These are phyloP conservation scores for Homarus gammarus DNA, from an alignment of 2,888 invertebrate species.

Conservation along the genomic window DNA sequence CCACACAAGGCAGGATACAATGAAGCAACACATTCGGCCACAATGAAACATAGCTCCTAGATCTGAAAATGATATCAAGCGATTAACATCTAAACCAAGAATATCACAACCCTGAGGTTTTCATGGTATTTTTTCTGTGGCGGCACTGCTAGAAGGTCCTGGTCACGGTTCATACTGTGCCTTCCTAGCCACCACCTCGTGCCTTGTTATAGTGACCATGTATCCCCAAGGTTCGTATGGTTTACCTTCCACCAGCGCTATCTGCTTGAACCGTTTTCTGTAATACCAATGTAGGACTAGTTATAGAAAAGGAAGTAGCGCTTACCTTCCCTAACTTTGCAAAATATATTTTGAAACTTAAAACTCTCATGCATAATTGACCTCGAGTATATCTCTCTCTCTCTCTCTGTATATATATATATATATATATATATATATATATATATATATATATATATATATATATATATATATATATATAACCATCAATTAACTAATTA, in stretches of 20 bases:
- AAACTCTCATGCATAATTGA: background rate
- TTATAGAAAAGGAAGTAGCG: conserved; percentile 26
- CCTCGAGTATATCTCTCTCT: background rate
- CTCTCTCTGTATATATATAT: no score
- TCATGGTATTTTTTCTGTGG: conserved; percentile 64
- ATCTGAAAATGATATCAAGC: conserved; percentile 15
- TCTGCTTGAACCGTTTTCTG: conserved; percentile 57
- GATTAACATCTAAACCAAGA: conserved; percentile 9
- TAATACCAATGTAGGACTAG: conserved; percentile 39
- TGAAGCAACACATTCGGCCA: conserved; percentile 39
- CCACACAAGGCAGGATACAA: conserved; percentile 55
- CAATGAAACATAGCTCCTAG: conserved; percentile 40
- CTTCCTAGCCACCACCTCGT: conserved; percentile 72
- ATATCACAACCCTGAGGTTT: conserved; percentile 42
- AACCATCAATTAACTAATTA: no score
- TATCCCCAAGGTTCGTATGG: conserved; percentile 71
- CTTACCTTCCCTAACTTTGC: background rate
- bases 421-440: no score
- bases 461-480: no score
- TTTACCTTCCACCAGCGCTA: conserved; percentile 68
- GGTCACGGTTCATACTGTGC: conserved; percentile 72
- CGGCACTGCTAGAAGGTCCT: conserved; percentile 73
- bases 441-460: no score
- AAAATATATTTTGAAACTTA: background rate
- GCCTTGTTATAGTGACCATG: conserved; percentile 70